Evolutionary conservation across 2,888 invertebrate genomes (phyloP).

Genomic region (Chrysolina oricalcia): DNA sequence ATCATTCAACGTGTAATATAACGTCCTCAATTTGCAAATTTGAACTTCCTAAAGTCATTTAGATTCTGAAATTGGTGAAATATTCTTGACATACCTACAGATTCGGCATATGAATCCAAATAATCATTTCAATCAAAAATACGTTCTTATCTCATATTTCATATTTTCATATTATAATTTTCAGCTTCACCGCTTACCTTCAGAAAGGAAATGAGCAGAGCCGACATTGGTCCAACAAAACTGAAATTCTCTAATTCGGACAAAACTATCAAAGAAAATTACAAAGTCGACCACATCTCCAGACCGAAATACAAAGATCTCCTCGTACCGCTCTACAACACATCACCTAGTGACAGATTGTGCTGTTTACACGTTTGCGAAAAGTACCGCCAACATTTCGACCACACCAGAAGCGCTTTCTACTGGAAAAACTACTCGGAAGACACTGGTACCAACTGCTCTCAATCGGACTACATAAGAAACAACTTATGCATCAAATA

Average conservation of each 20-base stretch:
- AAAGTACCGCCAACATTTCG: slow-evolving; percentile 6
- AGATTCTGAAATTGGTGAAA: too few relatives aligned
- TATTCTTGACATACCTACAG: too few relatives aligned
- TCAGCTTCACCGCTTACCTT: slow-evolving; percentile 24
- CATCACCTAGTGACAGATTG: slow-evolving; percentile 53
- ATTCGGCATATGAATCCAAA: too few relatives aligned
- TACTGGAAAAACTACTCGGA: slow-evolving; percentile 29
- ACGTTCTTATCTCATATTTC: neutral
- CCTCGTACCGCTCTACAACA: slow-evolving; percentile 53
- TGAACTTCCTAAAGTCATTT: too few relatives aligned
- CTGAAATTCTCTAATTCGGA: slow-evolving; percentile 54
- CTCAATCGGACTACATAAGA: slow-evolving; percentile 71
- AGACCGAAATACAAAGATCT: slow-evolving; percentile 51
- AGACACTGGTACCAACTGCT: neutral
- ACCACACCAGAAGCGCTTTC: neutral
- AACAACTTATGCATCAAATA: slow-evolving; percentile 76
- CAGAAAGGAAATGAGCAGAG: slow-evolving; percentile 62
- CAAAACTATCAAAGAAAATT: slow-evolving; percentile 57
- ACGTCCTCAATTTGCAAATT: too few relatives aligned
- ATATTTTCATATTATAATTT: slow-evolving; percentile 43
- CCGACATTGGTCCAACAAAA: slow-evolving; percentile 59
- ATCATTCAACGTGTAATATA: too few relatives aligned
- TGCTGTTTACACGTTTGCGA: slow-evolving; percentile 32
- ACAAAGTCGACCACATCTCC: slow-evolving; percentile 58
- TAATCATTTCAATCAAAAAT: neutral